These are phyloP conservation scores for Diploptera punctata DNA, from an alignment of 2,888 invertebrate species.

Conservation along the genomic window DNA sequence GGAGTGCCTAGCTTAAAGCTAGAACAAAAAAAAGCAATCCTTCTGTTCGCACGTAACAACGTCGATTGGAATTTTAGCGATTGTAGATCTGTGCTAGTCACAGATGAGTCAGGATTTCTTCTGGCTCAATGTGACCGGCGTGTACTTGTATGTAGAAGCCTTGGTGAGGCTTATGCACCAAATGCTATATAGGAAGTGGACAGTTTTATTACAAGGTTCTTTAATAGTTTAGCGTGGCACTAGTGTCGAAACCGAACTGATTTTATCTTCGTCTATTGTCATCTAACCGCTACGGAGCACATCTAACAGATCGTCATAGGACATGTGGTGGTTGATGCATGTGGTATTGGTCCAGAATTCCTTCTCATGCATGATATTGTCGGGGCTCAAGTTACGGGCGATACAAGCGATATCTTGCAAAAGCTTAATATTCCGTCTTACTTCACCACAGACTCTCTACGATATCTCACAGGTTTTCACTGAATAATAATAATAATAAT, in stretches of 20 bases:
- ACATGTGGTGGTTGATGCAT: no score
- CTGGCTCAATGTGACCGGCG: neutral
- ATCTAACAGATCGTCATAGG: neutral
- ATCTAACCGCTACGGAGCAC: neutral
- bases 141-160: neutral
- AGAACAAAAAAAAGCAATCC: no score
- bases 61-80: neutral
- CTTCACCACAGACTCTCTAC: neutral
- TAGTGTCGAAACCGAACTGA: neutral
- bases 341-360: neutral
- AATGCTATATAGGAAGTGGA: neutral
- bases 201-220: neutral
- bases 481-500: no score
- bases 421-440: neutral
- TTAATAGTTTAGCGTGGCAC: neutral
- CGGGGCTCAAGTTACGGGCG: neutral
- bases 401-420: neutral
- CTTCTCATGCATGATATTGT: neutral
- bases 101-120: neutral
- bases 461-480: neutral
- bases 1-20: no score
- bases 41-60: no score
- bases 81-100: neutral
- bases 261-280: neutral
- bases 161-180: no score